Evolutionary conservation across 2,888 invertebrate species (phyloP), one percentile per base, ranked within the genome.

Genomic region (Plagodis dolabraria): DNA sequence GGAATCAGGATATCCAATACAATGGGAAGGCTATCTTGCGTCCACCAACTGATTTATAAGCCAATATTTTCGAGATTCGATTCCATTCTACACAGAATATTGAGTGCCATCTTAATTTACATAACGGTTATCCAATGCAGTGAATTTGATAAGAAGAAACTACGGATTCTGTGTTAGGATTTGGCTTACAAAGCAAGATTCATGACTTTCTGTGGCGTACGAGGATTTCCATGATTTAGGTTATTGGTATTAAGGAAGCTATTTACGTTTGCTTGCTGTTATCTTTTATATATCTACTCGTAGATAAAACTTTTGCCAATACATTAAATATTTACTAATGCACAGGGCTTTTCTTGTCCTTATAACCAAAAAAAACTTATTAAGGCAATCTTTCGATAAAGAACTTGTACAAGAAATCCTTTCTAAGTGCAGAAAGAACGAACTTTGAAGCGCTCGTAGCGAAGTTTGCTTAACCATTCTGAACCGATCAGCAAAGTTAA

Each of bases 31-130:
- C 79, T 79, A 83, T 83, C 77, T 75, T 73, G 69, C 74, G 78
- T 80, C 76, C 73, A 70, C 57, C 48, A 67, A 62, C 74, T 83
- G 86, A 87, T 87, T 87, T 87, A 87, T 86, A 73, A 65, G 74
- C 74, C 74, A 79, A 83, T 84, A 85, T 84, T 83, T 82, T 78
- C 73, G 72, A 70, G 67, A 77, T 74, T 75, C 74, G 73, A 76
- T 81, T 76, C 70, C 64, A 64, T 63, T 71, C 71, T 74, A 72
- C 69, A 67, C 53, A 66, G 69, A 74, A 70, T 70, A 73, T 72
- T 68, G 76, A 72, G 75, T 76, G 76, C 76, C 76, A 71, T 74
- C 74, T 76, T 82, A 79, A 80, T 82, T 81, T 80, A 80, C 74
- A 76, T 73, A 69, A 68, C 56, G 60, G 63, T 65, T 65, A 66